phyloP scores from a whole-genome alignment of 2,113 vertebrate genomes.

The Elephas maximus region DNA sequence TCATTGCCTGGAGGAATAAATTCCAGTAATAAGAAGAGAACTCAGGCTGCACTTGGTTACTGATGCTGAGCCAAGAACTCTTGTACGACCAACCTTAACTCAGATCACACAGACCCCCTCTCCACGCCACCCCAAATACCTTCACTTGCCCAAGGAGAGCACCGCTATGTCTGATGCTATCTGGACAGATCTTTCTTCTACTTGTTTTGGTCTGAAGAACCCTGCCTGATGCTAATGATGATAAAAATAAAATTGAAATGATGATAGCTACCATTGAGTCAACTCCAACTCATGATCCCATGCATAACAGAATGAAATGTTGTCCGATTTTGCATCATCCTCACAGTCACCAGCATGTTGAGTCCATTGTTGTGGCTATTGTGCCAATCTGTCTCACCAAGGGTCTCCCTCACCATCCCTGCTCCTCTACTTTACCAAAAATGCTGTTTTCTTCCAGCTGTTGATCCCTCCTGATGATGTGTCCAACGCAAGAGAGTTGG shows the following conservation, averaged over 20 bases:
- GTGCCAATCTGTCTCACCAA: no score
- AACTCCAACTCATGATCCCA: no score
- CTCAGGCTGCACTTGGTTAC: neutral
- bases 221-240: neutral
- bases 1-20: constrained; percentile 23
- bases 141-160: neutral
- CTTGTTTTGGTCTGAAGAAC: neutral
- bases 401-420: no score
- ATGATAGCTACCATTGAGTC: no score
- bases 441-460: no score
- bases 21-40: neutral
- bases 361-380: no score
- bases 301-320: no score
- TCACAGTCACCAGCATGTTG: no score
- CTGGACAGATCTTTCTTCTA: neutral
- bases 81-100: neutral
- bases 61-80: neutral
- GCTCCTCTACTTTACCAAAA: no score
- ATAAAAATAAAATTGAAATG: neutral
- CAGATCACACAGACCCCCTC: neutral
- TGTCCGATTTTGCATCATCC: no score
- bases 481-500: no score
- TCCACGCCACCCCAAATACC: neutral
- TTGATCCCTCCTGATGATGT: no score
- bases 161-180: neutral